Conservation (phyloP, 92 coral and sea anemone genomes). For the Actinostola sp. region DNA sequence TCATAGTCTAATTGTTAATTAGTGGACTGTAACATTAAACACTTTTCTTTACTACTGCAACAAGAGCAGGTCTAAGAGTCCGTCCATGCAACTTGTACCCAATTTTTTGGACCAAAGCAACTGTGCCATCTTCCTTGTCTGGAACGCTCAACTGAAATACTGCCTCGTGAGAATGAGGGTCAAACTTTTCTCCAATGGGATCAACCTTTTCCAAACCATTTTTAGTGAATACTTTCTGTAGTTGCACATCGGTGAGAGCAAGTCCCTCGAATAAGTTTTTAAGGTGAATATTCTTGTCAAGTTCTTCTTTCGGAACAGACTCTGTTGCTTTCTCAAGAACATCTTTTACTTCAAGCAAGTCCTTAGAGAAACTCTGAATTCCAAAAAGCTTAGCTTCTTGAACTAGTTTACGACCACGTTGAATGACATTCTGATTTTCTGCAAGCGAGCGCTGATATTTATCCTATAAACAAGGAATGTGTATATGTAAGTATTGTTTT, state of each 20-base stretch:
- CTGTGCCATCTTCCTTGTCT: slow-evolving; percentile 91
- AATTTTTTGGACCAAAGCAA: slow-evolving; percentile 87
- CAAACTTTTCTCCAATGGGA: slow-evolving; percentile 91
- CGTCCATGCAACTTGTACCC: slow-evolving; percentile 94
- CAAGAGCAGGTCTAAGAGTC: slow-evolving; percentile 95
- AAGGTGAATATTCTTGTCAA: slow-evolving; percentile 63
- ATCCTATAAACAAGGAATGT: slow-evolving; percentile 60
- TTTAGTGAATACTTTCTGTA: slow-evolving; percentile 86
- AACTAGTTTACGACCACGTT: slow-evolving; percentile 84
- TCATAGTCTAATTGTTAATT: neutral
- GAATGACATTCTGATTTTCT: slow-evolving; percentile 89
- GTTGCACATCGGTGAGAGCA: slow-evolving; percentile 84
- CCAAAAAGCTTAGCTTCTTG: slow-evolving; percentile 95
- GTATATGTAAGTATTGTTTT: too few species aligned
- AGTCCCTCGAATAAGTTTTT: slow-evolving; percentile 96
- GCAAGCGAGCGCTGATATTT: slow-evolving; percentile 94
- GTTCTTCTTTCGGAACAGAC: slow-evolving; percentile 83
- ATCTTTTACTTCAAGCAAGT: slow-evolving; percentile 96
- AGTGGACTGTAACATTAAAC: neutral
- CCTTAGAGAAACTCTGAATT: slow-evolving; percentile 93
- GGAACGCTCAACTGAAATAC: slow-evolving; percentile 88
- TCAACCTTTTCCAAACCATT: slow-evolving; percentile 91
- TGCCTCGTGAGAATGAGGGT: slow-evolving; percentile 95
- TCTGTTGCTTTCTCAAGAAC: slow-evolving; percentile 93
- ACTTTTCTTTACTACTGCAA: slow-evolving; percentile 88